Conservation (phyloP, 1,140 invertebrate genomes). For the Drosophila rufa region DNA sequence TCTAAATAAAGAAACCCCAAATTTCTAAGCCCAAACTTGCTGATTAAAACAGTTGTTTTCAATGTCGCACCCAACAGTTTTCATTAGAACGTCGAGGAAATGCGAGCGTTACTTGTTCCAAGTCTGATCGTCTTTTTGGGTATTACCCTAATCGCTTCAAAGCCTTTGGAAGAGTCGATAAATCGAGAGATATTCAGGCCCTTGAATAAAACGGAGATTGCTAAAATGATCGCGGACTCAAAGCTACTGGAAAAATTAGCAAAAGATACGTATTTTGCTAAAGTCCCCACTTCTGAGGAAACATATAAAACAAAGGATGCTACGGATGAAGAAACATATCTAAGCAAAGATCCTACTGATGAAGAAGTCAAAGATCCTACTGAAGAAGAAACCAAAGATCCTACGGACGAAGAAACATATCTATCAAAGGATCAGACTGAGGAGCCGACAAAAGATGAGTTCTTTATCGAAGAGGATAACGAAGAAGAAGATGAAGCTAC, state of each 20-base stretch:
- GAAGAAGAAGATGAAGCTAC: conserved; percentile 22
- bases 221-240: conserved; percentile 4
- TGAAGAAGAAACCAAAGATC: neutral
- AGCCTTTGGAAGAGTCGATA: neutral
- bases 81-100: conserved; percentile 29
- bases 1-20: conserved; percentile 17
- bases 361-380: neutral
- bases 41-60: conserved; percentile 15
- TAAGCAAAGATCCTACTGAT: neutral
- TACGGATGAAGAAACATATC: neutral
- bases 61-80: conserved; percentile 30
- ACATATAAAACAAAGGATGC: neutral
- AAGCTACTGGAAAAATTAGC: conserved; percentile 18
- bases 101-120: conserved; percentile 39
- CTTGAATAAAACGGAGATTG: conserved; percentile 1
- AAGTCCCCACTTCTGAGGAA: neutral
- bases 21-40: neutral
- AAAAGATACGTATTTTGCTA: conserved; percentile 13
- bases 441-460: conserved; percentile 4
- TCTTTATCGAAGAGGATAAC: conserved; percentile 8
- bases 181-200: neutral
- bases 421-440: conserved; percentile 3
- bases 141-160: neutral
- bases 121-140: conserved; percentile 26
- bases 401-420: neutral